Base-by-base conservation (phyloP, 2,888 invertebrate species). In the Norana najaformis region DNA sequence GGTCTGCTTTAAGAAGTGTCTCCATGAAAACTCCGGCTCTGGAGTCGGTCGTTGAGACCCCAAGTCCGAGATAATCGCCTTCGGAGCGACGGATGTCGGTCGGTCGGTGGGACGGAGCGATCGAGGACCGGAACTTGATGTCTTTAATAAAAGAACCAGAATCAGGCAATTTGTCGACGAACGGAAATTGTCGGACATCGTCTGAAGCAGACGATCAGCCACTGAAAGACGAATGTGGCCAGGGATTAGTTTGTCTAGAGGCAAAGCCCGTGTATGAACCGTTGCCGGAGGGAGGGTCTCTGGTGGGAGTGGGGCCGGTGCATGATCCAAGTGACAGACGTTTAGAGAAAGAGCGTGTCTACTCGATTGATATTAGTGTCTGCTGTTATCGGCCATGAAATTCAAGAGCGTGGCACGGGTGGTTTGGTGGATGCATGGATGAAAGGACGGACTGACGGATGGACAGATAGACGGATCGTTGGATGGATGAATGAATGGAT, bases 71-170 rank as follows among this genome's bases (percentile, higher is more conserved):
- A n/a, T 69, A 69, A 69, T 69, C 8, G 69, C 16, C n/a, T 11
- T 8, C 69, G n/a, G 6, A n/a, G 0, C 47, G 8, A 8, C n/a
- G 4, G 69, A 0, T 16, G 20, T 20, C 23, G 47, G 47, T 23
- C 23, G 69, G 69, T 11, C 16, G 89, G n/a, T 23, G 16, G 89
- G 35, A 16, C 23, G 34, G 16, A 23, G 23, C n/a, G 83, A 37
- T 41, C 38, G 34, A 35, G 30, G 37, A n/a, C 36, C 41, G 83
- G 41, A 47, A n/a, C 39, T n/a, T 83, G 39, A 47, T 83, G 88
- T 89, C 83, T 37, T 34, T 83, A 47, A 69, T 36, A 23, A 36
- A 89, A 36, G 38, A 82, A 89, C 35, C 30, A 69, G 37, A 83
- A 35, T 82, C 37, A 47, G 89, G 38, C 69, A 69, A 69, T 69